phyloP scores from a whole-genome alignment of 1,140 invertebrate species.

The Epicauta chinensis region DNA sequence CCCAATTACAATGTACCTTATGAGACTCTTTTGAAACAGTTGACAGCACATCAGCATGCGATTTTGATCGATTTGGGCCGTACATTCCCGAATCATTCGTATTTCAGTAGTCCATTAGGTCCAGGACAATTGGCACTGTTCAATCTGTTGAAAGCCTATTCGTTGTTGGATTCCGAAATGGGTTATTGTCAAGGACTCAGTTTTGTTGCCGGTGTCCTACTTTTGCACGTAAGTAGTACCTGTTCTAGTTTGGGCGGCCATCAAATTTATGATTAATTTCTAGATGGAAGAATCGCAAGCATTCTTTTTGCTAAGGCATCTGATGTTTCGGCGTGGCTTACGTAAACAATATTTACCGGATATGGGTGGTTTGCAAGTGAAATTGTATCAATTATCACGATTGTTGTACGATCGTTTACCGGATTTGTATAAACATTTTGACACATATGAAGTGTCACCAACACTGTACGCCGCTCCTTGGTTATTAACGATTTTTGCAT shows the following conservation, averaged over 20 bases:
- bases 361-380: constrained; percentile 86
- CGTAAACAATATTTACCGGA: constrained; percentile 86
- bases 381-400: constrained; percentile 91
- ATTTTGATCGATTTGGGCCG: constrained; percentile 89
- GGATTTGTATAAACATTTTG: constrained; percentile 82
- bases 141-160: constrained; percentile 94
- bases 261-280: constrained; percentile 27
- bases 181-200: constrained; percentile 95
- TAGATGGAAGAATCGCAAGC: constrained; percentile 88
- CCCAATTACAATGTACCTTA: constrained; percentile 76
- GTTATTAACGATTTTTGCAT: constrained; percentile 93
- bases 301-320: constrained; percentile 77
- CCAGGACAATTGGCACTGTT: constrained; percentile 89
- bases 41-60: constrained; percentile 92
- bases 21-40: constrained; percentile 71
- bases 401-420: constrained; percentile 82
- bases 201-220: constrained; percentile 87
- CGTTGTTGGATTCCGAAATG: constrained; percentile 86
- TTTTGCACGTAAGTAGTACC: constrained; percentile 82
- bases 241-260: too few relatives aligned
- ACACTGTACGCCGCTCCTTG: constrained; percentile 93
- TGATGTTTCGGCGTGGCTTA: constrained; percentile 86
- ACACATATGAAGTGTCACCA: constrained; percentile 82
- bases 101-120: constrained; percentile 80
- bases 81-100: constrained; percentile 91